Evolutionary conservation across 2,113 vertebrate species (phyloP), one percentile per base, ranked within the genome.

Genomic region (Eupsittula cactorum): DNA sequence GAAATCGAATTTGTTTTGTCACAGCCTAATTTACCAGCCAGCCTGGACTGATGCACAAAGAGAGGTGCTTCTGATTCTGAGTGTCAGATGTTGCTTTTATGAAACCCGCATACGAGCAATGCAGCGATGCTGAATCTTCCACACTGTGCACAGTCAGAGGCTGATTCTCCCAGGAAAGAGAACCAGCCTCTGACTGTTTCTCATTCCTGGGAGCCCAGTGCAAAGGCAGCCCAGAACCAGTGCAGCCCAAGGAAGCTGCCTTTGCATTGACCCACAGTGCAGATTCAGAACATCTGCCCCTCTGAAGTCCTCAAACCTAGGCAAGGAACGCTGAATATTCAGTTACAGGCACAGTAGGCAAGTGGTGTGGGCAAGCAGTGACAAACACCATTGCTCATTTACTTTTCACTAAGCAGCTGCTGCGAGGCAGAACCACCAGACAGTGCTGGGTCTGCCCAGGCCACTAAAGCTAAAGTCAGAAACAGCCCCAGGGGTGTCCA

Each of bases 1-100:
- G 70, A 86, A 68, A 63, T 78, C 53, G 78, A 87, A 96, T 96
- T 92, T 11, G 9, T 93, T 97, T 92, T 96, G 91, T 86, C 94
- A 94, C 65, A 89, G 92, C 64, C 73, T 90, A 81, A 96, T 96
- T 96, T 94, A 74, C 83, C 71, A 79, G 53, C 90, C 91, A 41
- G 69, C 4, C 35, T 52, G 90, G 80, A 47, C 35, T 92, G 94
- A 82, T 7, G 21, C 68, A 59, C 63, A 60, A 4, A 49, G 62
- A 88, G 73, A 64, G 33, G 37, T 3, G 0, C 52, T 83, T 62
- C 64, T 83, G 4, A 57, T 74, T 15, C 50, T 11, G 29, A 16
- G 29, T 3, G 49, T 41, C 9, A 6, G 68, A 19, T n/a, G 73
- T 49, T 90, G 68, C 42, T 49, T 70, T 60, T 21, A 2, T 14